A percentile compares a stretch with the other conserved stretches of the same genome.
phyloP scores from a whole-genome alignment of 2,888 invertebrate species.

The Meiosimyza platycephala region DNA sequence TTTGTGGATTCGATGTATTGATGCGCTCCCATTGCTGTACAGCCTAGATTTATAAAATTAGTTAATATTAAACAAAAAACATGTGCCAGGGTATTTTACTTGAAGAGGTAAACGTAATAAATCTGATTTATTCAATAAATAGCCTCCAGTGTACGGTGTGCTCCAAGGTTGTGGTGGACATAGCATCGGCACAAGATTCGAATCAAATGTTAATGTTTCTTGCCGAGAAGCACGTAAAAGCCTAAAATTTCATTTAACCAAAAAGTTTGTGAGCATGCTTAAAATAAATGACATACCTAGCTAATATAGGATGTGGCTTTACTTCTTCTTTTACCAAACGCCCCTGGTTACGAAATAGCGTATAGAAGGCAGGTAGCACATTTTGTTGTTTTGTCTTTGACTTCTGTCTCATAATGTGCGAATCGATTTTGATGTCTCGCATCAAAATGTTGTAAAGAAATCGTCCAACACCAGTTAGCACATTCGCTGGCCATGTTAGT shows the following conservation, averaged over 20 bases:
- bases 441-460: slow-evolving; percentile 89
- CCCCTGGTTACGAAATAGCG: slow-evolving; percentile 77
- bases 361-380: slow-evolving; percentile 82
- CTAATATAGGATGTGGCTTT: slow-evolving; percentile 86
- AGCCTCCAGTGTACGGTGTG: slow-evolving; percentile 77
- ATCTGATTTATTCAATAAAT: slow-evolving; percentile 76
- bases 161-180: slow-evolving; percentile 92
- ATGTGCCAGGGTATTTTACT: slow-evolving; percentile 38
- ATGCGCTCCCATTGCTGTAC: slow-evolving; percentile 75
- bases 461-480: slow-evolving; percentile 78
- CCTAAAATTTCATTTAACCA: slow-evolving; percentile 49
- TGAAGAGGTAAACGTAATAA: slow-evolving; percentile 70
- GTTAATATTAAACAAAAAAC: slow-evolving; percentile 25
- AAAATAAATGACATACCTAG: slow-evolving; percentile 61
- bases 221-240: slow-evolving; percentile 77
- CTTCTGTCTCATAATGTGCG: slow-evolving; percentile 74
- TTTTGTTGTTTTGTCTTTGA: slow-evolving; percentile 67
- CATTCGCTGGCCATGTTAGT: slow-evolving; percentile 75
- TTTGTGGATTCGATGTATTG: slow-evolving; percentile 69
- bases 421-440: slow-evolving; percentile 85
- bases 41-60: slow-evolving; percentile 61
- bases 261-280: neutral
- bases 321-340: slow-evolving; percentile 76
- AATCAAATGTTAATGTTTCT: slow-evolving; percentile 78
- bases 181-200: slow-evolving; percentile 78